Evolutionary conservation across 92 coral and sea anemone genomes (phyloP), one percentile per base, ranked within the genome.

Genomic region (Umimayanthus kanabou): DNA sequence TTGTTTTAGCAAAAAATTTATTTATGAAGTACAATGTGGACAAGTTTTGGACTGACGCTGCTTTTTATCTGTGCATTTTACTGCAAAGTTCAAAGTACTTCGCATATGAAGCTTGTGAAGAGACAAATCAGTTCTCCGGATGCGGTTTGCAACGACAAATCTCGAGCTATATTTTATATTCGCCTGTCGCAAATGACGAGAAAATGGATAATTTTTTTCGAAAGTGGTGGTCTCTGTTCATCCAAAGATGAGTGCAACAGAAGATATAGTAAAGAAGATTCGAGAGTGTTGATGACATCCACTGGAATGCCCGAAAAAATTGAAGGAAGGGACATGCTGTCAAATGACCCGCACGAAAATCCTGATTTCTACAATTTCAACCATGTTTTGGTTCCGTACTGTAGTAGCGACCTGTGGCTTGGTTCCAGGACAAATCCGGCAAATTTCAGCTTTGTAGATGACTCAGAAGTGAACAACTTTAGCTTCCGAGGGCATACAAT

Each of bases 381-480:
- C 23, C 94, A 86, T 77, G 92, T 92, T 20, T 85, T 92, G 39
- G 94, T 92, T 3, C 94, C 94, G 20, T 92, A 92, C 67, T 92
- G 94, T 22, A 92, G 94, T 30, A 92, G 94, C 58, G 94, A 92
- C 55, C 73, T 92, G 11, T 92, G 94, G 94, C 92, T 92, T 8
- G 94, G 94, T 13, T 79, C 90, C 29, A 76, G 73, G 23, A 66
- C 81, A 43, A 80, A 88, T 82, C 53, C 43, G 29, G 77, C 69
- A 16, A 15, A 89, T 6, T 91, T 91, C 45, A 18, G 45, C 42
- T 91, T 91, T 37, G 76, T 55, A 57, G 82, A 88, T 42, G 33
- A 73, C 43, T 40, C 92, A 45, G 87, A 80, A 7, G 92, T 58
- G 22, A 76, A 92, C 30, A 92, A 89, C 58, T 92, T 92, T 67